A percentile compares a stretch with the other conserved stretches of the same genome.
Conservation (phyloP, 2,888 invertebrate species). For the Ceramica pisi region DNA sequence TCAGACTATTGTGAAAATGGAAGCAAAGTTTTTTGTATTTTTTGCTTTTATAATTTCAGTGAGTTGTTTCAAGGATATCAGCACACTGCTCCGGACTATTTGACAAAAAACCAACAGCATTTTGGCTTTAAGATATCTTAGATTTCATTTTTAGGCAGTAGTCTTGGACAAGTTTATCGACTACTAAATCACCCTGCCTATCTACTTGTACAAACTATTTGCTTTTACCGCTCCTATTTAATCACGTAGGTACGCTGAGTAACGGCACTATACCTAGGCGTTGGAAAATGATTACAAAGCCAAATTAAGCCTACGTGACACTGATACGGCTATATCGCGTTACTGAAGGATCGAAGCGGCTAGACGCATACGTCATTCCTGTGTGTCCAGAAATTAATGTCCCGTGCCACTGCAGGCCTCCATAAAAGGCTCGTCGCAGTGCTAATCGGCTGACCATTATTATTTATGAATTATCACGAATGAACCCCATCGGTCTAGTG, state of each 20-base stretch:
- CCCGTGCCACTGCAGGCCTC: constrained; percentile 64
- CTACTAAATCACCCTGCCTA: neutral
- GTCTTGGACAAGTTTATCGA: neutral
- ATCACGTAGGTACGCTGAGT: neutral
- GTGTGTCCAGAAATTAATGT: constrained; percentile 78
- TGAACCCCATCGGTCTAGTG: constrained; percentile 57
- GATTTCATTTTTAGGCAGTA: neutral
- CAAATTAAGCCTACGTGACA: constrained; percentile 47
- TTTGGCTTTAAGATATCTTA: too few relatives aligned
- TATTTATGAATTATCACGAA: constrained; percentile 74
- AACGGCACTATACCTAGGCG: neutral
- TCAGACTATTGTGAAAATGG: neutral
- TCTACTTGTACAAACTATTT: neutral
- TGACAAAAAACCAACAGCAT: too few relatives aligned
- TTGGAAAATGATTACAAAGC: constrained; percentile 31
- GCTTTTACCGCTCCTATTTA: neutral
- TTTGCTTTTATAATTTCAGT: neutral
- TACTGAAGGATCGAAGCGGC: constrained; percentile 82
- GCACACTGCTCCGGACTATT: too few relatives aligned
- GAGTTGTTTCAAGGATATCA: neutral
- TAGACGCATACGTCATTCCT: constrained; percentile 84
- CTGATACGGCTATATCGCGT: constrained; percentile 30
- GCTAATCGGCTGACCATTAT: constrained; percentile 77
- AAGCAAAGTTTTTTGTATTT: neutral
- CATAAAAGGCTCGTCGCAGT: constrained; percentile 73